phyloP scores from a whole-genome alignment of 2,113 vertebrate genomes.

The Tonatia bakeri region DNA sequence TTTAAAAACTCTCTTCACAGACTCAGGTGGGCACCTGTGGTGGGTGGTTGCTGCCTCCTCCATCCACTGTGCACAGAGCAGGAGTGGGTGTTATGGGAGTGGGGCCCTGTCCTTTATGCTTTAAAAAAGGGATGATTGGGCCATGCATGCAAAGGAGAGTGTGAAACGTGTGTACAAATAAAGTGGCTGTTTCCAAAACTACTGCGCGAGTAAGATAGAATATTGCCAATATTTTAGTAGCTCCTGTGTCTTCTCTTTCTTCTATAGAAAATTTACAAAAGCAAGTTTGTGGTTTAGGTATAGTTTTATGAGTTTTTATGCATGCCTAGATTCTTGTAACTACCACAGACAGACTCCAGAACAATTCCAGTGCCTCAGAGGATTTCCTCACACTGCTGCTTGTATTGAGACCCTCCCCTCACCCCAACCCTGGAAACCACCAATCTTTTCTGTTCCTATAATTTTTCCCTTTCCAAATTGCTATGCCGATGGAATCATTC shows the following conservation, averaged over 20 bases:
- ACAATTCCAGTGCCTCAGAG: not conserved
- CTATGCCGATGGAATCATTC: not conserved
- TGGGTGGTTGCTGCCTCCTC: not conserved
- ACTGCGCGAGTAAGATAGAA: not conserved
- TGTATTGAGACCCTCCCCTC: not conserved
- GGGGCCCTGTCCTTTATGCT: not conserved
- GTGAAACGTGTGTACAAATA: not conserved
- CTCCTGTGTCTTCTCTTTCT: not conserved
- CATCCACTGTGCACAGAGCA: not conserved
- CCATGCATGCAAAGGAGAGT: not conserved
- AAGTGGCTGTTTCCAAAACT: not conserved
- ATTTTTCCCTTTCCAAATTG: not conserved
- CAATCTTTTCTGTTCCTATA: not conserved
- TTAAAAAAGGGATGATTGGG: not conserved
- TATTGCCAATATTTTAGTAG: not conserved
- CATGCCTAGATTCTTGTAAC: not conserved
- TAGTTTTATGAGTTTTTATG: not conserved
- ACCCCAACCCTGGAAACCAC: not conserved
- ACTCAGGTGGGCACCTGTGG: not conserved
- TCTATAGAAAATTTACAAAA: not conserved
- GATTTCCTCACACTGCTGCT: not conserved
- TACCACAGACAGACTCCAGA: not conserved
- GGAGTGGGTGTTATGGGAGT: not conserved
- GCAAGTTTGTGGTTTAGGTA: not conserved
- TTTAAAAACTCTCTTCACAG: not conserved